phyloP scores from a whole-genome alignment of 1,140 invertebrate species.

The Thaumetopoea pityocampa region DNA sequence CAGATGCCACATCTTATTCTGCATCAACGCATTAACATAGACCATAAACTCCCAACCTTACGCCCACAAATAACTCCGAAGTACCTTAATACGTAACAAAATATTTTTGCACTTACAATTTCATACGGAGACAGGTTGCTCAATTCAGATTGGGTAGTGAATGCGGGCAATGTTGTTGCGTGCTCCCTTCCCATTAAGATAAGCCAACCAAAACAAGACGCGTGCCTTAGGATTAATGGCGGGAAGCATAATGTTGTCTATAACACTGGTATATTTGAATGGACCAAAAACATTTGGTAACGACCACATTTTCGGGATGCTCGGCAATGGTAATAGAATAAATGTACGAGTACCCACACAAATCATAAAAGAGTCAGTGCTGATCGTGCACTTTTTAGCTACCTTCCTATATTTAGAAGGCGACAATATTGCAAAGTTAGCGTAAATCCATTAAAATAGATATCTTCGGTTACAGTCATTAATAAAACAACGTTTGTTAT shows the following conservation, averaged over 20 bases:
- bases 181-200: conserved; percentile 38
- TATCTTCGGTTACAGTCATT: too few relatives aligned
- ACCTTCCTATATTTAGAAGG: too few relatives aligned
- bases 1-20: too few relatives aligned
- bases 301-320: conserved; percentile 8
- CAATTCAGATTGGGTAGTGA: conserved; percentile 17
- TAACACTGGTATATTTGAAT: conserved; percentile 24
- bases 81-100: too few relatives aligned
- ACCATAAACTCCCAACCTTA: too few relatives aligned
- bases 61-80: too few relatives aligned
- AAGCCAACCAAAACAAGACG: conserved; percentile 35
- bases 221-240: conserved; percentile 38
- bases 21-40: too few relatives aligned
- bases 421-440: too few relatives aligned
- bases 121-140: too few relatives aligned
- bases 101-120: too few relatives aligned
- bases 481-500: too few relatives aligned
- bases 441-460: too few relatives aligned
- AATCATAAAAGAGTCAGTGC: conserved; percentile 9
- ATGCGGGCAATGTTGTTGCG: conserved; percentile 27
- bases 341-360: conserved; percentile 3
- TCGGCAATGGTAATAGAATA: conserved; percentile 10
- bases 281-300: conserved; percentile 12
- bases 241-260: conserved; percentile 32
- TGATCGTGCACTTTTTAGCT: conserved; percentile 10